These are phyloP conservation scores for Anas platyrhynchos DNA, from an alignment of 2,113 vertebrate species.

Conservation along the genomic window DNA sequence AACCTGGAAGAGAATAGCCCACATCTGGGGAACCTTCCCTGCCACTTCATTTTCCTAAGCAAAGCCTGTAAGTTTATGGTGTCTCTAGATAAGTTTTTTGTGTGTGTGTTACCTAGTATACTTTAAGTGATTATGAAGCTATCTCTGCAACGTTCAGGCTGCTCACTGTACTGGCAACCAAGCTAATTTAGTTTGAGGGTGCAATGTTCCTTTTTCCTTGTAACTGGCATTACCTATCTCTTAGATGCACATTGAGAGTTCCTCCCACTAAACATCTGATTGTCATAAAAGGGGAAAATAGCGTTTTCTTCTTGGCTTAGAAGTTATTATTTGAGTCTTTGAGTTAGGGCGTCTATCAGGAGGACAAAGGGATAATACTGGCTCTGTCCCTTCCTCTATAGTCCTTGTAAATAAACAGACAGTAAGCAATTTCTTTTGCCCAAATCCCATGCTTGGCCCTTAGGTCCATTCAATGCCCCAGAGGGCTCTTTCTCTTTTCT, in stretches of 20 bases:
- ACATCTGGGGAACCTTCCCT: neutral
- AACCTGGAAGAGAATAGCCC: neutral
- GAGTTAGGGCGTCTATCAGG: neutral
- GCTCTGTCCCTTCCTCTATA: neutral
- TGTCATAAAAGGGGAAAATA: slow-evolving; percentile 11
- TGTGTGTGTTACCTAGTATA: neutral
- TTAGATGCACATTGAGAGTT: neutral
- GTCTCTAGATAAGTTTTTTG: neutral
- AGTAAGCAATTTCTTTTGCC: neutral
- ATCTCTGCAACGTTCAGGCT: neutral
- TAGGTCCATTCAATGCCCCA: neutral
- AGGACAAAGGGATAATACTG: neutral
- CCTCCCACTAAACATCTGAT: slow-evolving; percentile 25
- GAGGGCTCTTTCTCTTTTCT: neutral
- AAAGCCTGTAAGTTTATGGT: neutral
- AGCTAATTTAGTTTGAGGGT: neutral
- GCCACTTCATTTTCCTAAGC: neutral
- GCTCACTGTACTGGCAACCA: neutral
- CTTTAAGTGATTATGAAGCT: neutral
- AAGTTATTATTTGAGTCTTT: neutral
- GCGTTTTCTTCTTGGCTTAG: neutral
- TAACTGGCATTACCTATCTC: slow-evolving; percentile 44
- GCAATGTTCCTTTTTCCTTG: slow-evolving; percentile 2
- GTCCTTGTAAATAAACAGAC: neutral
- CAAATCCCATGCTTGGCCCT: neutral